A percentile compares a stretch with the other conserved stretches of the same genome.
Evolutionary conservation across 2,888 invertebrate genomes (phyloP).

Genomic region (Cephus sareptanus): DNA sequence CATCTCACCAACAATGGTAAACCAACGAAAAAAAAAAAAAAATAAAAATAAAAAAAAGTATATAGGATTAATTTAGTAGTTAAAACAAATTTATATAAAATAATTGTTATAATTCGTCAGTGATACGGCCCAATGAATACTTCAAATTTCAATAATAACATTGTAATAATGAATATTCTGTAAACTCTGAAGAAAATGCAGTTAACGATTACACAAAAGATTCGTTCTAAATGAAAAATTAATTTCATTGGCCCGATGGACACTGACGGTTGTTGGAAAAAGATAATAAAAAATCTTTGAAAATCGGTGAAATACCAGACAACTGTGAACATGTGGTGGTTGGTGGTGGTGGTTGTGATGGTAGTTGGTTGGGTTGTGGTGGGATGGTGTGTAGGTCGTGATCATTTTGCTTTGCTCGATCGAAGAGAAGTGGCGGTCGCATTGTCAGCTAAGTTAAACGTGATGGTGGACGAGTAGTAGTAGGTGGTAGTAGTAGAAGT

Average conservation of each 20-base stretch:
- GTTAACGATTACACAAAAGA: neutral
- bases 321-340: slow-evolving; percentile 65
- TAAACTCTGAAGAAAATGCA: neutral
- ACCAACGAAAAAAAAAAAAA: slow-evolving; percentile 24
- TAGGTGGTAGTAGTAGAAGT: slow-evolving; percentile 45
- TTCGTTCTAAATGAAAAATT: neutral
- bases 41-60: slow-evolving; percentile 34
- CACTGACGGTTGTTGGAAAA: slow-evolving; percentile 13
- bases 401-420: slow-evolving; percentile 64
- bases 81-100: slow-evolving; percentile 42
- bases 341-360: slow-evolving; percentile 50
- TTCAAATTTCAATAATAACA: neutral
- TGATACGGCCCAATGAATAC: slow-evolving; percentile 29
- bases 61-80: slow-evolving; percentile 43
- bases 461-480: slow-evolving; percentile 54
- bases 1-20: slow-evolving; percentile 56
- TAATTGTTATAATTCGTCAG: slow-evolving; percentile 37
- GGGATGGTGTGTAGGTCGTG: slow-evolving; percentile 65
- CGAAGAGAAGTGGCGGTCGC: slow-evolving; percentile 61
- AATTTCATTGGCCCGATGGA: slow-evolving; percentile 10
- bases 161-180: neutral
- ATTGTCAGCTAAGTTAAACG: slow-evolving; percentile 55
- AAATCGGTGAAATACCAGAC: slow-evolving; percentile 65
- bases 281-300: slow-evolving; percentile 55
- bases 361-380: slow-evolving; percentile 62